Evolutionary conservation across 2,888 invertebrate genomes (phyloP).

Genomic region (Galerucella pusilla): DNA sequence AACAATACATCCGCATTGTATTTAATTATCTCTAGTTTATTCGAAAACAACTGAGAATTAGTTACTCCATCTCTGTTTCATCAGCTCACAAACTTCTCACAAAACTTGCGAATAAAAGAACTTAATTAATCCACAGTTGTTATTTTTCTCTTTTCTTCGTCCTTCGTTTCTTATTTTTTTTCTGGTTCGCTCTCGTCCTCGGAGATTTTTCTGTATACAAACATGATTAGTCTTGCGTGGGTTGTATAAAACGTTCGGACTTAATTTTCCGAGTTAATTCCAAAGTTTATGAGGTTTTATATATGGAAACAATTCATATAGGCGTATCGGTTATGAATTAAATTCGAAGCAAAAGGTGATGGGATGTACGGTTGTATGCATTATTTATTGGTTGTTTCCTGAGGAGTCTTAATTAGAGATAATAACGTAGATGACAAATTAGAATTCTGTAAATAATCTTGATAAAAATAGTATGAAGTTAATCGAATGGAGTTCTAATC

Average conservation of each 20-base stretch:
- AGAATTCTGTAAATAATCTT: too few relatives aligned
- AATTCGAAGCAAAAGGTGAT: background rate
- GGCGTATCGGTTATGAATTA: constrained; percentile 1
- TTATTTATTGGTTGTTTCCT: background rate
- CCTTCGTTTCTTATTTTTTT: constrained; percentile 11
- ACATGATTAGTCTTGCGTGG: constrained; percentile 31
- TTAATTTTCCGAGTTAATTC: constrained; percentile 28
- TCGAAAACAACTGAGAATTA: background rate
- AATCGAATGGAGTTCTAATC: too few relatives aligned
- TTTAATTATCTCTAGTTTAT: constrained; percentile 2
- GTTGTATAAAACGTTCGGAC: constrained; percentile 26
- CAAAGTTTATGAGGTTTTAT: constrained; percentile 18
- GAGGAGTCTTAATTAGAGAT: background rate
- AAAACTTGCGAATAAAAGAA: constrained; percentile 46
- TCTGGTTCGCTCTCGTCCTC: constrained; percentile 15
- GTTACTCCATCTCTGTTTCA: background rate
- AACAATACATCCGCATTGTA: background rate
- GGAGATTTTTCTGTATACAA: constrained; percentile 34
- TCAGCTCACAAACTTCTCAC: constrained; percentile 18
- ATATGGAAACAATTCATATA: constrained; percentile 17
- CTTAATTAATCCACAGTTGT: constrained; percentile 47
- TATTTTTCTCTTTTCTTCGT: constrained; percentile 37
- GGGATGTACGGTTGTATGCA: too few relatives aligned
- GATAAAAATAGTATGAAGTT: too few relatives aligned
- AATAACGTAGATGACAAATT: background rate